Evolutionary conservation across 2,113 vertebrate species (phyloP).

Genomic region (Alces alces): DNA sequence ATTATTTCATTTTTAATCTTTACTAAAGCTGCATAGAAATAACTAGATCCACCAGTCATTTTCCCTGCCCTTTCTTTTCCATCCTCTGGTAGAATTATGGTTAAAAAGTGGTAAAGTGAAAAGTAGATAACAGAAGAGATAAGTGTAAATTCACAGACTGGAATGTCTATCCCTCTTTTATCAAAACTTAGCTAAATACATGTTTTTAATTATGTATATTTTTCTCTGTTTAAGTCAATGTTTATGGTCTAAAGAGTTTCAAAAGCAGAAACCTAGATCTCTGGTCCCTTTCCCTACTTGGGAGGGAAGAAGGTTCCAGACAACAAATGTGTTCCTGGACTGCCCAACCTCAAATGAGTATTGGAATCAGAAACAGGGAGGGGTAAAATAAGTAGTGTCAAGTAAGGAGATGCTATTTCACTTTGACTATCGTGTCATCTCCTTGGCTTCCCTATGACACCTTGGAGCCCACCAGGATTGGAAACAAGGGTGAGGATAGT

Average conservation of each 20-base stretch:
- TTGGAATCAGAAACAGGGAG: not conserved
- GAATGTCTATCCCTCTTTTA: not conserved
- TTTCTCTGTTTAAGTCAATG: constrained; percentile 26
- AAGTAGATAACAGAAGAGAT: constrained; percentile 15
- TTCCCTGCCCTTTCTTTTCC: not conserved
- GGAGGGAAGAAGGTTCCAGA: not conserved
- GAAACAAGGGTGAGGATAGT: not conserved
- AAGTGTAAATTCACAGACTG: not conserved
- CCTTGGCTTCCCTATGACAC: not conserved
- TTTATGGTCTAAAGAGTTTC: constrained; percentile 33
- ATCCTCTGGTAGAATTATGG: not conserved
- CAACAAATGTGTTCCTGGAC: not conserved
- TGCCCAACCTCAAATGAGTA: not conserved
- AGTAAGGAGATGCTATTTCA: not conserved
- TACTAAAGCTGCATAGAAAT: not conserved
- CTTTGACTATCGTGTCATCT: not conserved
- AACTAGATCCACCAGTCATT: constrained; percentile 1
- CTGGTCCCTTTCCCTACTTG: not conserved
- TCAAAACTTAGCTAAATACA: constrained; percentile 13
- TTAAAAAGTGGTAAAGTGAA: constrained; percentile 15
- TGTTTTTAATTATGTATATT: constrained; percentile 48
- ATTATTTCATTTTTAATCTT: constrained; percentile 20
- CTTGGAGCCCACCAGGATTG: not conserved
- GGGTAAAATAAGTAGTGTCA: not conserved
- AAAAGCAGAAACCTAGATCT: constrained; percentile 13